Evolutionary conservation across 2,113 vertebrate genomes (phyloP).

Genomic region (Octodon degus): DNA sequence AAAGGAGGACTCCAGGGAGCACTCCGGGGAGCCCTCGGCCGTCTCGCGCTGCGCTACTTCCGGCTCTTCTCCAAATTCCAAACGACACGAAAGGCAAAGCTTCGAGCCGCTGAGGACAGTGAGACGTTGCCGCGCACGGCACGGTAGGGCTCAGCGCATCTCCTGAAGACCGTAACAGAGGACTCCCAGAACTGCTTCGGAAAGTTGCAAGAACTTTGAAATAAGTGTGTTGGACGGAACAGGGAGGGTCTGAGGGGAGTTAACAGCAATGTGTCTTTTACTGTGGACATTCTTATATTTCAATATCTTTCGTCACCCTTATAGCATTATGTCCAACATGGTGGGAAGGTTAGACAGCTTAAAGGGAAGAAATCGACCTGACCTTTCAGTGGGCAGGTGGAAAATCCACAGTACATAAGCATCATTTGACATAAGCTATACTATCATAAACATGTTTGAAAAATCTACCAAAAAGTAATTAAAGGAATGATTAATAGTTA

Average conservation of each 20-base stretch:
- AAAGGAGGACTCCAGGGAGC: too few species aligned
- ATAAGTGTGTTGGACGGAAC: neutral
- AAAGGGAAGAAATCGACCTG: neutral
- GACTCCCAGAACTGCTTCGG: neutral
- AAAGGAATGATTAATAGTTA: neutral
- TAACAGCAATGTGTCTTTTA: neutral
- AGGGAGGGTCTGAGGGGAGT: neutral
- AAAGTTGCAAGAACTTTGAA: neutral
- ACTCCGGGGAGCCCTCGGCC: neutral
- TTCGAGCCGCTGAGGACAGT: neutral
- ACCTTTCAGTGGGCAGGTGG: neutral
- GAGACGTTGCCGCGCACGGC: neutral
- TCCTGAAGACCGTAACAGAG: neutral
- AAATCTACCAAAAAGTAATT: neutral
- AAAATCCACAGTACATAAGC: neutral
- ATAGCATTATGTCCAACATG: neutral
- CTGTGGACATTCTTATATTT: neutral
- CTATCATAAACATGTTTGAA: neutral
- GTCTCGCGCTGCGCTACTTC: neutral
- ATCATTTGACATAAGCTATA: neutral
- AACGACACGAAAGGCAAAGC: neutral
- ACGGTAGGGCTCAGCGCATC: too few species aligned
- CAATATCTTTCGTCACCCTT: neutral
- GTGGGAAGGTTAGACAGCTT: neutral
- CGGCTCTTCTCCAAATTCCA: neutral